A percentile compares a stretch with the other conserved stretches of the same genome.
These are phyloP conservation scores for Phrynocephalus vlangalii DNA, from an alignment of 2,797 vertebrate species.

Conservation along the genomic window DNA sequence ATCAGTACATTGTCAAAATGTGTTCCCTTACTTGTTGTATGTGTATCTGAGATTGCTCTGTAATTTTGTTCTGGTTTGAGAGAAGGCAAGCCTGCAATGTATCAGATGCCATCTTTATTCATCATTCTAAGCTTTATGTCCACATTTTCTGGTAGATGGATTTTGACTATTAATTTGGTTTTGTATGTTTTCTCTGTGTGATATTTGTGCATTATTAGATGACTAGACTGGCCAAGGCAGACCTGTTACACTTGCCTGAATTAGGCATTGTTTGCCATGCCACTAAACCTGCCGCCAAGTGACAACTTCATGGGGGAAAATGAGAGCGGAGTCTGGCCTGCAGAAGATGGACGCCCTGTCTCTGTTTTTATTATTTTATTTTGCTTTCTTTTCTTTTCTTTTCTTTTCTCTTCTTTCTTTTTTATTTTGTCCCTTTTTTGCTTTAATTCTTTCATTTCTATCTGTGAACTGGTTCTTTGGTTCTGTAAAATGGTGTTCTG, in stretches of 20 bases:
- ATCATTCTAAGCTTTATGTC: slow-evolving; percentile 82
- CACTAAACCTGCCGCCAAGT: slow-evolving; percentile 98
- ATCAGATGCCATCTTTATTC: slow-evolving; percentile 76
- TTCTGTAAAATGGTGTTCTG: slow-evolving; percentile 80
- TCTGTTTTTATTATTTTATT: slow-evolving; percentile 88
- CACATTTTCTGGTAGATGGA: slow-evolving; percentile 93
- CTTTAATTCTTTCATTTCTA: slow-evolving; percentile 81
- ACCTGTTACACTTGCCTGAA: slow-evolving; percentile 99
- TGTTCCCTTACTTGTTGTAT: slow-evolving; percentile 57
- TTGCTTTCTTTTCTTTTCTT: slow-evolving; percentile 76
- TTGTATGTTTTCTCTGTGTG: slow-evolving; percentile 99
- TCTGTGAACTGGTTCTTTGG: slow-evolving; percentile 79
- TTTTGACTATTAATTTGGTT: slow-evolving; percentile 99
- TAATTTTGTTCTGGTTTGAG: slow-evolving; percentile 71
- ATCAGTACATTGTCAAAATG: slow-evolving; percentile 65
- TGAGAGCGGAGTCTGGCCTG: slow-evolving; percentile 97
- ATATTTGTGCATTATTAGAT: slow-evolving; percentile 99
- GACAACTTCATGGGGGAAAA: slow-evolving; percentile 97
- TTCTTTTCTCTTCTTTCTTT: slow-evolving; percentile 76
- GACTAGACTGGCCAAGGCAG: slow-evolving; percentile 99
- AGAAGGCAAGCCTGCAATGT: slow-evolving; percentile 69
- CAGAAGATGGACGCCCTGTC: slow-evolving; percentile 99
- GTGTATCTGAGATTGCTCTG: slow-evolving; percentile 72
- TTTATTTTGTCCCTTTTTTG: slow-evolving; percentile 88
- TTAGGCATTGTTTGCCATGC: slow-evolving; percentile 99